A percentile compares a stretch with the other conserved stretches of the same genome.
Evolutionary conservation across 2,888 invertebrate species (phyloP).

Genomic region (Ophion obscuratus): DNA sequence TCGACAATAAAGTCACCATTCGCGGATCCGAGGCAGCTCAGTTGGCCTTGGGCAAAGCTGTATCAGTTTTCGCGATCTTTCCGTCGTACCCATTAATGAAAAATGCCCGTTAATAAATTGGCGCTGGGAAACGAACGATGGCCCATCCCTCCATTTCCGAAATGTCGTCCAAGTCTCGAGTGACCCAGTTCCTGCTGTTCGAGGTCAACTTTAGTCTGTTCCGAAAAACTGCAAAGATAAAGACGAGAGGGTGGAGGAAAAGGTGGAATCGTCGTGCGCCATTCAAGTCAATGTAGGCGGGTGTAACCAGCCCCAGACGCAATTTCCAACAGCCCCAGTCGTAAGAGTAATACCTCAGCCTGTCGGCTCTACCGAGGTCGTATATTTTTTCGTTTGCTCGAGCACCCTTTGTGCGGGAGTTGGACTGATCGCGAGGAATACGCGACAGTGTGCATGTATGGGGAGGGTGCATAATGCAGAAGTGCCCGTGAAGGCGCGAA

Average conservation of each 20-base stretch:
- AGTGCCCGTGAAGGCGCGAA: constrained; percentile 49
- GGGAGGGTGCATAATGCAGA: constrained; percentile 55
- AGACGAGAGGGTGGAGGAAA: constrained; percentile 1
- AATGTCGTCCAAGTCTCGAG: not conserved
- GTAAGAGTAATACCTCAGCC: constrained; percentile 58
- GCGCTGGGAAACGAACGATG: not conserved
- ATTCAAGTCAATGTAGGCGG: constrained; percentile 1
- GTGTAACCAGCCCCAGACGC: constrained; percentile 32
- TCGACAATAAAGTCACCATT: not conserved
- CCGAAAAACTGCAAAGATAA: constrained; percentile 29
- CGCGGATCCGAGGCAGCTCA: not conserved
- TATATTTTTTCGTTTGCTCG: constrained; percentile 55
- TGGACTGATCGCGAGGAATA: constrained; percentile 41
- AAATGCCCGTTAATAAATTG: constrained; percentile 12
- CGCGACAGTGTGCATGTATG: constrained; percentile 33
- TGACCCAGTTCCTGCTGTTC: constrained; percentile 18
- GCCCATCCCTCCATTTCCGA: not conserved
- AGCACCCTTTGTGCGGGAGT: constrained; percentile 25
- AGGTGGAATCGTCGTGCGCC: not conserved
- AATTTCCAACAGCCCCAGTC: constrained; percentile 43
- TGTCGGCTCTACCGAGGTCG: constrained; percentile 33
- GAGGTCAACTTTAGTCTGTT: constrained; percentile 14
- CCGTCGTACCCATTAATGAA: constrained; percentile 1
- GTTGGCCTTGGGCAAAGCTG: constrained; percentile 6
- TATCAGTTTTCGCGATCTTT: not conserved